Evolutionary conservation across 1,140 invertebrate genomes (phyloP), one percentile per base, ranked within the genome.

Genomic region (Magallana gigas): DNA sequence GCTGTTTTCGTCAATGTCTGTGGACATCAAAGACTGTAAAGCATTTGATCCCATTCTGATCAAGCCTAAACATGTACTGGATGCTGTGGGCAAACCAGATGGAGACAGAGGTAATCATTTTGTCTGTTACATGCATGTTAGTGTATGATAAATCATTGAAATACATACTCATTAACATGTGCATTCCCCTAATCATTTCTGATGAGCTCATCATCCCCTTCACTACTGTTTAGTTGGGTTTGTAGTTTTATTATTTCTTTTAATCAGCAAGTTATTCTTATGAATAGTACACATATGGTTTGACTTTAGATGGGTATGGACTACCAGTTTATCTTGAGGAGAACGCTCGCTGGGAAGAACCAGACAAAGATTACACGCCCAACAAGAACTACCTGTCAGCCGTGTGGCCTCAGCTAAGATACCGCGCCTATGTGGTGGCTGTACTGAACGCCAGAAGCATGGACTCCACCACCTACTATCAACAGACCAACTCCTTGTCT

Each of bases 391-490:
- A 90, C 29, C 60, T 91, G 9, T 91, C 91, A 57, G 90, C 91
- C 71, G 89, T 92, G 48, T 92, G 91, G 91, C 91, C 91, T 14
- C 83, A 57, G 6, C 86, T 91, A 0, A 36, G 90, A 9, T 87
- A 91, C 62, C 14, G 82, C 5, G 80, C 87, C 18, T 90, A 89
- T 82, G 89, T 56, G n/a, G 91, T 83, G 57, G 88, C 88, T 12
- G 89, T 92, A n/a, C 23, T 92, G 56, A 23, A 83, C 5, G 85
- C 80, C 29, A 64, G 76, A 16, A 71, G 81, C 8, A 8, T 90
- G 14, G 71, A 85, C 56, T 82, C 71, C 16, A 84, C 85, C 36
- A 76, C 89, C 12, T 88, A 89, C 23, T 91, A 88, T 59, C 23
- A 57, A 16, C 60, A 60, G 16, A 29, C 29, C 1, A 68, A 36